Conservation (phyloP, 2,113 vertebrate species). For the Thryonomys swinderianus region DNA sequence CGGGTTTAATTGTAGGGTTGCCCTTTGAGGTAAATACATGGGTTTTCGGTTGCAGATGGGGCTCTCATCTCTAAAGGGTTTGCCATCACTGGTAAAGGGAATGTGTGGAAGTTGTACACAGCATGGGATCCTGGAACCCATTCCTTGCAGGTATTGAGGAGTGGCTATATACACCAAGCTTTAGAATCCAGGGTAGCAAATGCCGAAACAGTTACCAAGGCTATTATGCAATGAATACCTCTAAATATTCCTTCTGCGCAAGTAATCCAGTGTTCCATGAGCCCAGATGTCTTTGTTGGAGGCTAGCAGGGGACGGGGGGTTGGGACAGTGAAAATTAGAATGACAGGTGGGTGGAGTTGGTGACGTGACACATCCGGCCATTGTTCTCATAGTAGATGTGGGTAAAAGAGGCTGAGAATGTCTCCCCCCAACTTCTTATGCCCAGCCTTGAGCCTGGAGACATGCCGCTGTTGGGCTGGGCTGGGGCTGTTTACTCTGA, state of each 20-base stretch:
- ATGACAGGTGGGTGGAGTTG: background rate
- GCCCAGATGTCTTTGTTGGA: background rate
- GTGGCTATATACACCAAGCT: background rate
- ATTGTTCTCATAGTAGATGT: background rate
- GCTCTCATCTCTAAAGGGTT: background rate
- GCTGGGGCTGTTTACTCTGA: constrained; percentile 57
- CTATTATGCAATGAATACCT: background rate
- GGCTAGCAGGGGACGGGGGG: no score
- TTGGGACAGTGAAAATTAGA: no score
- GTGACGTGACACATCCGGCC: background rate
- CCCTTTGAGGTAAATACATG: background rate
- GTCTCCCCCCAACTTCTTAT: background rate
- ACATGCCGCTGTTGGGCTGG: constrained; percentile 37
- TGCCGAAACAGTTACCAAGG: background rate
- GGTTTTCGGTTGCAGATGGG: background rate
- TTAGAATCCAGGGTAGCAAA: background rate
- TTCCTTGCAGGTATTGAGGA: background rate
- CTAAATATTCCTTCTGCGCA: background rate
- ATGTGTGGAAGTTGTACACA: background rate
- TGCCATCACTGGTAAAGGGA: background rate
- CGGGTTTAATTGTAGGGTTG: background rate
- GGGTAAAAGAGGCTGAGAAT: background rate
- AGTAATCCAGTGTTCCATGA: background rate
- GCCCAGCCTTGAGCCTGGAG: background rate
- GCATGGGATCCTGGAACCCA: background rate